A percentile compares a stretch with the other conserved stretches of the same genome.
phyloP scores from a whole-genome alignment of 64 coral and sea anemone species.

The Cladopsammia gracilis region DNA sequence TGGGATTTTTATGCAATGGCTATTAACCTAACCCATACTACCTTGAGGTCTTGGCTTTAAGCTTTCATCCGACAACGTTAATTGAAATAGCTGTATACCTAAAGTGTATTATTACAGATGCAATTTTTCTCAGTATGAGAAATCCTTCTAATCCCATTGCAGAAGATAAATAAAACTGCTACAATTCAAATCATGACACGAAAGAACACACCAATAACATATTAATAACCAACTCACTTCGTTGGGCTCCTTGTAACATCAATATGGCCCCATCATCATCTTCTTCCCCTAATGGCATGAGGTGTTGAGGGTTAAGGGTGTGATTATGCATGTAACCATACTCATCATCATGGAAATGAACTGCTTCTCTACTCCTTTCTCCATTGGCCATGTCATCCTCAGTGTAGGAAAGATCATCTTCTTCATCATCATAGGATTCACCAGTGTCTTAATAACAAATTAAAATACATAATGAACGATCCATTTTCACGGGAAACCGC shows the following conservation, averaged over 20 bases:
- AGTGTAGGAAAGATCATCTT: conserved; percentile 43
- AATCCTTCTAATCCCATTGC: too few relatives aligned
- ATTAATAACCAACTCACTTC: neutral
- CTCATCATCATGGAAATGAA: neutral
- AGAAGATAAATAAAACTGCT: too few relatives aligned
- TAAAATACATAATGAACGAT: neutral
- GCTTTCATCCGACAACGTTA: too few relatives aligned
- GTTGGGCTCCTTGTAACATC: conserved; percentile 50
- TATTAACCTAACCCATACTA: too few relatives aligned
- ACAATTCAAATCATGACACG: too few relatives aligned
- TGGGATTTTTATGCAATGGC: too few relatives aligned
- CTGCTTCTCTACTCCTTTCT: conserved; percentile 15
- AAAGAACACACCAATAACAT: too few relatives aligned
- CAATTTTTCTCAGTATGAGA: too few relatives aligned
- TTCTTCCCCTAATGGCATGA: conserved; percentile 28
- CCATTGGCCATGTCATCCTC: neutral
- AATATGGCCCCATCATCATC: conserved; percentile 1
- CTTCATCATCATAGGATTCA: conserved; percentile 90
- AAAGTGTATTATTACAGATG: too few relatives aligned
- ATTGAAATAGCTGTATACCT: too few relatives aligned
- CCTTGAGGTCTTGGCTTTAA: too few relatives aligned
- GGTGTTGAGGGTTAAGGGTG: neutral
- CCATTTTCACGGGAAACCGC: neutral
- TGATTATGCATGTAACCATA: neutral
- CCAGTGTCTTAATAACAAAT: conserved; percentile 69